Evolutionary conservation across 2,797 vertebrate genomes (phyloP).

Genomic region (Petrocephalus sullivani): DNA sequence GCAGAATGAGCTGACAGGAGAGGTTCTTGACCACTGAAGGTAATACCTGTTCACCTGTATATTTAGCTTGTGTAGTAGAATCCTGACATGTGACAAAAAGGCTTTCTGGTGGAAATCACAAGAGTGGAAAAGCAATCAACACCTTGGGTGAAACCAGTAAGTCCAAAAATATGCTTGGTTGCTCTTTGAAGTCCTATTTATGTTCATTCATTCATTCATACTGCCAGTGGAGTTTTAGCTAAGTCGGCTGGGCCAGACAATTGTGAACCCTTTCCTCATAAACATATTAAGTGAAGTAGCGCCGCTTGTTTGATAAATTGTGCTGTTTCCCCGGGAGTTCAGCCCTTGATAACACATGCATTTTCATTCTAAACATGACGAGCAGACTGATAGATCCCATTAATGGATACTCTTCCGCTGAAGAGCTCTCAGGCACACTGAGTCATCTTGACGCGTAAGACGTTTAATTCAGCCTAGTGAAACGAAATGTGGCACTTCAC

Average conservation of each 20-base stretch:
- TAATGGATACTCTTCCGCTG: slow-evolving; percentile 7
- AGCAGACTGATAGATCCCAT: slow-evolving; percentile 10
- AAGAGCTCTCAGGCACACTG: not conserved
- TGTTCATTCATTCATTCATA: not conserved
- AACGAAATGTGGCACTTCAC: not conserved
- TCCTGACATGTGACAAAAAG: not conserved
- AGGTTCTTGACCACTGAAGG: not conserved
- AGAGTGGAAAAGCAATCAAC: not conserved
- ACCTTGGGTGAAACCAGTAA: not conserved
- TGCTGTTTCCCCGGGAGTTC: not conserved
- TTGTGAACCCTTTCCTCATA: not conserved
- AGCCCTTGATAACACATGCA: not conserved
- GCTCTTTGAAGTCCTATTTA: not conserved
- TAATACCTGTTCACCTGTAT: not conserved
- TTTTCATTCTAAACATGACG: not conserved
- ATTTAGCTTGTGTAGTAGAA: not conserved
- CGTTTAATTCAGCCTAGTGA: not conserved
- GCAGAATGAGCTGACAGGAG: not conserved
- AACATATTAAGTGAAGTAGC: slow-evolving; percentile 6
- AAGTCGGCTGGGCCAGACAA: not conserved
- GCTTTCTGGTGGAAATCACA: not conserved
- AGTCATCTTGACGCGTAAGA: not conserved
- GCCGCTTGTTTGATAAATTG: not conserved
- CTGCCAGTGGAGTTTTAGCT: not conserved
- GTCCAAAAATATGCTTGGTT: not conserved